phyloP scores from a whole-genome alignment of 2,113 vertebrate genomes.

The Meles meles region DNA sequence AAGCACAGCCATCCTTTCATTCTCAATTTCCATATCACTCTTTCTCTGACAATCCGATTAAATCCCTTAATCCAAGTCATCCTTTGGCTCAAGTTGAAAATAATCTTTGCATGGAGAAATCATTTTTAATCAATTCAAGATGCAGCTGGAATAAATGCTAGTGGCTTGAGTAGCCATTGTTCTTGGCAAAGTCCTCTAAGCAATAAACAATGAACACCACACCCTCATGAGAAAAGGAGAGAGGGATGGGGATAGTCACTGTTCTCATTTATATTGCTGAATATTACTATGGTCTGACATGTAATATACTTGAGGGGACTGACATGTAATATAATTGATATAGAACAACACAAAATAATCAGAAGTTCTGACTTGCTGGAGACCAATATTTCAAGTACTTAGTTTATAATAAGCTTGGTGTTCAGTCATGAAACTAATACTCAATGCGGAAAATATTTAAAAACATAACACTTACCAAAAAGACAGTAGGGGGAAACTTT shows the following conservation, averaged over 20 bases:
- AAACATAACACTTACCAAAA: constrained; percentile 71
- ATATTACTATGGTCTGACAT: neutral
- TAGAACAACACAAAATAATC: constrained; percentile 56
- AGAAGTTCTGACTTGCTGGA: constrained; percentile 60
- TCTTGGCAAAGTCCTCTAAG: constrained; percentile 88
- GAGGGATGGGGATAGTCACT: constrained; percentile 29
- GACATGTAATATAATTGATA: constrained; percentile 38
- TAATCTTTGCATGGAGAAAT: constrained; percentile 88
- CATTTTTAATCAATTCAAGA: constrained; percentile 91
- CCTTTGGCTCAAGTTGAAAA: constrained; percentile 87
- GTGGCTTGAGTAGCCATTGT: constrained; percentile 89
- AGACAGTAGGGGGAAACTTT: constrained; percentile 71
- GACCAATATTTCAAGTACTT: constrained; percentile 65
- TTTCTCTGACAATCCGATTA: constrained; percentile 85
- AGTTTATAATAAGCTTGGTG: constrained; percentile 70
- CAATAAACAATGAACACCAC: constrained; percentile 88
- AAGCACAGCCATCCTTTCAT: neutral
- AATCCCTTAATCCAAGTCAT: constrained; percentile 86
- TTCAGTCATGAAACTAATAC: constrained; percentile 69
- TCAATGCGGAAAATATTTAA: constrained; percentile 63
- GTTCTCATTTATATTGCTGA: constrained; percentile 48
- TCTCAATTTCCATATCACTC: constrained; percentile 84
- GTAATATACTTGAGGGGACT: constrained; percentile 28
- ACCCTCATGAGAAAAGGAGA: constrained; percentile 80
- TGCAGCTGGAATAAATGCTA: constrained; percentile 89